phyloP scores from a whole-genome alignment of 2,113 vertebrate genomes.

The Seriola aureovittata region DNA sequence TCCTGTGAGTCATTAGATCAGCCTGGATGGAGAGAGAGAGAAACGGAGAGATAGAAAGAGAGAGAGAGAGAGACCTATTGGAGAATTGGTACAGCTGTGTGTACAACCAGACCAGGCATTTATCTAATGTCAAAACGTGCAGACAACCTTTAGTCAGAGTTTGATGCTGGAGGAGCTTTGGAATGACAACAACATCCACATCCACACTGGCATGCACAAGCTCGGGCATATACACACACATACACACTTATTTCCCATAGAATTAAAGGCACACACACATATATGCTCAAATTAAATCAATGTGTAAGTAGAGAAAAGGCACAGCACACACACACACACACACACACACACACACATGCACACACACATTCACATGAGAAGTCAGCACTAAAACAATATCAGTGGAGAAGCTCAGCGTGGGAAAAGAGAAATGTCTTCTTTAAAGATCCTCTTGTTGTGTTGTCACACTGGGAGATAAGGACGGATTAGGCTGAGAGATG shows the following conservation, averaged over 20 bases:
- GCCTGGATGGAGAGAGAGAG: slow-evolving; percentile 71
- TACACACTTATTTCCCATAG: slow-evolving; percentile 4
- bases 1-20: slow-evolving; percentile 87
- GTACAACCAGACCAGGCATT: slow-evolving; percentile 80
- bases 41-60: slow-evolving; percentile 34
- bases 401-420: slow-evolving; percentile 55
- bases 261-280: slow-evolving; percentile 35
- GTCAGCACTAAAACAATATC: slow-evolving; percentile 59
- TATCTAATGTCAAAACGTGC: slow-evolving; percentile 82
- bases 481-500: slow-evolving; percentile 78
- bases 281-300: slow-evolving; percentile 49
- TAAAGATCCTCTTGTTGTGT: slow-evolving; percentile 80
- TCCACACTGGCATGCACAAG: slow-evolving; percentile 23
- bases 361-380: slow-evolving; percentile 27
- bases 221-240: slow-evolving; percentile 1
- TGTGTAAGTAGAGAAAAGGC: slow-evolving; percentile 33
- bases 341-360: neutral
- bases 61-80: slow-evolving; percentile 79
- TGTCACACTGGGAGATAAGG: slow-evolving; percentile 79
- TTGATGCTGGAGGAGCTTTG: slow-evolving; percentile 75
- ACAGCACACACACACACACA: neutral
- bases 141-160: slow-evolving; percentile 82
- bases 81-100: slow-evolving; percentile 82
- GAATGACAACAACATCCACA: slow-evolving; percentile 77
- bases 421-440: slow-evolving; percentile 78